Evolutionary conservation across 1,140 invertebrate genomes (phyloP), one percentile per base, ranked within the genome.

Genomic region (Sminthurinus signatus): DNA sequence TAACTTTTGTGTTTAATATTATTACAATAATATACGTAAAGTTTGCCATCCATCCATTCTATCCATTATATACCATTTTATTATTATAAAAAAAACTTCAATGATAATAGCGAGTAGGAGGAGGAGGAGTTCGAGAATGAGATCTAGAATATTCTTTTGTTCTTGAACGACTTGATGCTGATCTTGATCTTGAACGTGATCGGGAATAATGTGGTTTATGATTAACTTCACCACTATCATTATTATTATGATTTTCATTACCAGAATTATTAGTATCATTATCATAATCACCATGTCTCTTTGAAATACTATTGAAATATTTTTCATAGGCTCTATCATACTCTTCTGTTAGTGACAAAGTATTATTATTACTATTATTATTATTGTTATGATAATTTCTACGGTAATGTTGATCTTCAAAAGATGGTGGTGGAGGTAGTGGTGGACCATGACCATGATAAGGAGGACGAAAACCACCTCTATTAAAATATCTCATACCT

Each of bases 261-360:
- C n/a, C n/a, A n/a, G n/a, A n/a, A n/a, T n/a, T n/a, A 48, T 48
- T 5, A 52, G 14, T 29, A 3, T 52, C 50, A 28, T 3, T 23
- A 27, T 52, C n/a, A 28, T 52, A 3, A 14, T 27, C 12, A 28
- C 3, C 3, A 52, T 23, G 21, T 27, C 28, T 39, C 39, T 42
- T 36, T 8, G 54, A 39, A 54, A 67, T 62, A 21, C 68, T 70
- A 50, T 64, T 61, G 28, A 70, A 70, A 56, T 70, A 70, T 44
- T 67, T 67, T 54, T 62, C 61, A 62, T 70, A 70, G 0, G 68
- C 68, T 14, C 56, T 42, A 21, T 70, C 64, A 2, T 60, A 29
- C 14, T 46, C 62, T 50, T 65, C 55, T 25, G 32, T 28, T 2
- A 36, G 21, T 12, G 28, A 54, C 4, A 55, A 25, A 10, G 48